Conservation (phyloP, 2,113 vertebrate genomes). For the Sylvietta virens region DNA sequence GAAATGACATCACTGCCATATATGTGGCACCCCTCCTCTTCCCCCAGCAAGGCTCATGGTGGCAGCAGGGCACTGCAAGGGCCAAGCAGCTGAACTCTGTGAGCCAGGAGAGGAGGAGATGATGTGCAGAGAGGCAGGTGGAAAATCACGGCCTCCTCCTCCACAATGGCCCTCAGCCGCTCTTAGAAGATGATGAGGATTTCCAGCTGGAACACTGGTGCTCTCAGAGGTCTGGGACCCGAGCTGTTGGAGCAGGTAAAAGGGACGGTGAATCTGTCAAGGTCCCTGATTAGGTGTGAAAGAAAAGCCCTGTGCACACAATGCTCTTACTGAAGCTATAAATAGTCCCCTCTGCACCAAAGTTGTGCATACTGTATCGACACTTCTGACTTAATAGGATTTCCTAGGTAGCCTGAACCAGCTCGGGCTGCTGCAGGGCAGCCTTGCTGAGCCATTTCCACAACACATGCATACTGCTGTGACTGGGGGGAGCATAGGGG, state of each 20-base stretch:
- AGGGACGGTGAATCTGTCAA: background rate
- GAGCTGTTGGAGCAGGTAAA: background rate
- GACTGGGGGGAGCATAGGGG: background rate
- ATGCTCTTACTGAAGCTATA: slow-evolving; percentile 37
- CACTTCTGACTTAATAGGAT: slow-evolving; percentile 46
- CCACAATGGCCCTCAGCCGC: background rate
- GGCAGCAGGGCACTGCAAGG: background rate
- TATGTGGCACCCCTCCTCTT: background rate
- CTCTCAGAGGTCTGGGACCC: background rate
- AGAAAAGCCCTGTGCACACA: slow-evolving; percentile 3
- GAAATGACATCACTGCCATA: background rate
- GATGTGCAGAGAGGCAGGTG: background rate
- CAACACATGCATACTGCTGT: background rate
- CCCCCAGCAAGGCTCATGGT: accelerated
- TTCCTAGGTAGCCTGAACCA: slow-evolving; percentile 1
- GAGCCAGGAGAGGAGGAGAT: background rate
- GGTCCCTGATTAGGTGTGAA: background rate
- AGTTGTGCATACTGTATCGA: background rate
- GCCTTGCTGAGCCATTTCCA: background rate
- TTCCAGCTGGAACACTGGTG: background rate
- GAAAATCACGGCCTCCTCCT: background rate
- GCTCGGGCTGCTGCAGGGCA: background rate
- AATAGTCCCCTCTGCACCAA: background rate
- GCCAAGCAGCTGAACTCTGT: background rate
- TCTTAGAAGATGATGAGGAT: background rate